Conservation (phyloP, 2,888 invertebrate species). For the Penaeus monodon region DNA sequence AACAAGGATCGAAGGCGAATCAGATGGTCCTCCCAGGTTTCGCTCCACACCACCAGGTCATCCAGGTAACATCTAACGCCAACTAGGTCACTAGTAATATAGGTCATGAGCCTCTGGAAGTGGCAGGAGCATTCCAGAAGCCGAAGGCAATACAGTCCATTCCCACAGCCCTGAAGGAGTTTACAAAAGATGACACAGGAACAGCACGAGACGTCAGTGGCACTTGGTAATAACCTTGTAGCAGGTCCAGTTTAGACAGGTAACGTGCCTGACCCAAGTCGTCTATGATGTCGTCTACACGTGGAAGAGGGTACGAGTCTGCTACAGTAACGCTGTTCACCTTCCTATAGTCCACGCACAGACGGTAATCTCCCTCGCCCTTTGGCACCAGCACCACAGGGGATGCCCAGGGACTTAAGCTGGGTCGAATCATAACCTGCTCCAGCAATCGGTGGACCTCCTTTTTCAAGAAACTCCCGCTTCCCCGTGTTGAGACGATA, state of each 20-base stretch:
- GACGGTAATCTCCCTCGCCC: background rate
- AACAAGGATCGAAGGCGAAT: background rate
- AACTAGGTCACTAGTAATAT: background rate
- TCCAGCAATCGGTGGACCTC: too few relatives aligned
- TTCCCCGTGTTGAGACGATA: too few relatives aligned
- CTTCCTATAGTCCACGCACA: slow-evolving; percentile 10
- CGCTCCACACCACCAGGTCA: slow-evolving; percentile 14
- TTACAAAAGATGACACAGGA: background rate
- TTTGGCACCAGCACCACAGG: slow-evolving; percentile 1
- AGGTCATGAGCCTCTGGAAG: too few relatives aligned
- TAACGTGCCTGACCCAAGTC: background rate
- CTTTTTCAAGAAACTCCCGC: too few relatives aligned
- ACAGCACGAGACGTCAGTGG: background rate
- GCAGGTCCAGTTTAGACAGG: background rate
- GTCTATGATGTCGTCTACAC: background rate
- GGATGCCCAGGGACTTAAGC: background rate
- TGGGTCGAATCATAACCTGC: too few relatives aligned
- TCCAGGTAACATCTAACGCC: slow-evolving; percentile 13
- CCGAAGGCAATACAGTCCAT: slow-evolving; percentile 4
- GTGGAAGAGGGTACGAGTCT: background rate
- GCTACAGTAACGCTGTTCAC: background rate
- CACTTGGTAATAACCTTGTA: slow-evolving; percentile 6
- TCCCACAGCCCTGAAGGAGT: slow-evolving; percentile 16
- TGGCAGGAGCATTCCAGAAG: background rate
- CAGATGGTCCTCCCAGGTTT: slow-evolving; percentile 23